These are phyloP conservation scores for Podarcis muralis DNA, from an alignment of 2,113 vertebrate genomes.

Conservation along the genomic window DNA sequence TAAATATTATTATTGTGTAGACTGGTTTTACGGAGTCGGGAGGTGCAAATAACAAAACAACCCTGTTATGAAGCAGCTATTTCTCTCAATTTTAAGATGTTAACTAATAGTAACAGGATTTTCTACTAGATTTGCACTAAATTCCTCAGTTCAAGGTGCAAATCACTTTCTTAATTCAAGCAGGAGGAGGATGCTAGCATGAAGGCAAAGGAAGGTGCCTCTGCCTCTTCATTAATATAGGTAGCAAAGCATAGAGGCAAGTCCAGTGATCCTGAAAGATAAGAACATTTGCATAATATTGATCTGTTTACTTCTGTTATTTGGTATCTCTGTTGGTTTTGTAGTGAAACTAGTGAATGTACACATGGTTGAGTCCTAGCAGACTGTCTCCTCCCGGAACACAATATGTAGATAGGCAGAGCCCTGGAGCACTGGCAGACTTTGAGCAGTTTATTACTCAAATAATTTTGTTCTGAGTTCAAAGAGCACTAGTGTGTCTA, in stretches of 20 bases:
- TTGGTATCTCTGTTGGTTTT: neutral
- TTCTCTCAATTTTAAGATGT: neutral
- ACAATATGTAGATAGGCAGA: neutral
- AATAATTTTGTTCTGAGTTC: neutral
- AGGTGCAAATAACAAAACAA: no score
- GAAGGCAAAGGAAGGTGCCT: neutral
- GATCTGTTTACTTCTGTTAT: no score
- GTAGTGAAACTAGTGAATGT: neutral
- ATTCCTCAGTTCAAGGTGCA: neutral
- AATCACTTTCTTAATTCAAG: no score
- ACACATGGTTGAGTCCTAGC: neutral
- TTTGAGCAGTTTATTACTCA: neutral
- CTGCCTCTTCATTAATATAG: neutral
- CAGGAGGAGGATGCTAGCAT: neutral
- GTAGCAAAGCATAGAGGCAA: neutral
- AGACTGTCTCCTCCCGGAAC: neutral
- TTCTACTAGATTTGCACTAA: neutral
- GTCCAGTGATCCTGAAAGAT: neutral
- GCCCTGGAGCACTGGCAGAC: neutral
- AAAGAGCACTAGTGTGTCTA: neutral
- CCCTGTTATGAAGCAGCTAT: no score
- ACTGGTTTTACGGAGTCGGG: neutral
- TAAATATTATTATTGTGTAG: neutral
- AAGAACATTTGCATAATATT: neutral
- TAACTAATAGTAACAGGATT: neutral